These are phyloP conservation scores for Epinephelus coioides DNA, from an alignment of 2,797 vertebrate genomes.

Conservation along the genomic window DNA sequence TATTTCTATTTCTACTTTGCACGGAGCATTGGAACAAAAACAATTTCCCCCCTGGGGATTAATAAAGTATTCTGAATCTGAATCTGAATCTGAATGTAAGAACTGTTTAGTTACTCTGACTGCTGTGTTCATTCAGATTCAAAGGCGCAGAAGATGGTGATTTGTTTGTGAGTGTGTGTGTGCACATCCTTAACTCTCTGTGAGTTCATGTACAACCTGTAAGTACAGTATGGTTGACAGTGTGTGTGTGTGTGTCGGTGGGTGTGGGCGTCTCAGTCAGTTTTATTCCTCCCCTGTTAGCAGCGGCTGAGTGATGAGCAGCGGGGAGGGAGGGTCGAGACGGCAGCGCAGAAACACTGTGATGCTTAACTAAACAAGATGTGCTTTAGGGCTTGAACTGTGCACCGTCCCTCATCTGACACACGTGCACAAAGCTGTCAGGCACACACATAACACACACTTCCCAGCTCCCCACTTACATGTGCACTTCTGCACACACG, in stretches of 20 bases:
- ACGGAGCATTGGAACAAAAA: no score
- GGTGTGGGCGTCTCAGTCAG: constrained; percentile 35
- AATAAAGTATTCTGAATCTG: no score
- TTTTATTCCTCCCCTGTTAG: constrained; percentile 63
- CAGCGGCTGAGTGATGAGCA: constrained; percentile 61
- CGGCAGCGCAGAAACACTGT: constrained; percentile 41
- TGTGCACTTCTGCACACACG: constrained; percentile 45
- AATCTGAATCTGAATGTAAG: no score
- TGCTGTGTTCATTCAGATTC: constrained; percentile 34
- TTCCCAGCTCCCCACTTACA: constrained; percentile 41
- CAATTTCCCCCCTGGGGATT: no score
- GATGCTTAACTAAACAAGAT: constrained; percentile 58
- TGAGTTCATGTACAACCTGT: neutral
- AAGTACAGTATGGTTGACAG: neutral
- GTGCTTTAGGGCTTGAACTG: constrained; percentile 40
- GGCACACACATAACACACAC: constrained; percentile 46
- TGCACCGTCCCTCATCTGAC: constrained; percentile 46
- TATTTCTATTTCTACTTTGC: no score
- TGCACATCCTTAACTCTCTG: no score
- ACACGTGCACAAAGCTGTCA: constrained; percentile 50
- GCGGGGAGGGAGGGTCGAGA: constrained; percentile 28
- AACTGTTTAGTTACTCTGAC: constrained; percentile 22
- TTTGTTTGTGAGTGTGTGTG: constrained; percentile 45
- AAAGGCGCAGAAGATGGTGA: constrained; percentile 23
- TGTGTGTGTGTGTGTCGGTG: constrained; percentile 12